Conservation (phyloP, 2,113 vertebrate species). For the Syngnathus floridae region DNA sequence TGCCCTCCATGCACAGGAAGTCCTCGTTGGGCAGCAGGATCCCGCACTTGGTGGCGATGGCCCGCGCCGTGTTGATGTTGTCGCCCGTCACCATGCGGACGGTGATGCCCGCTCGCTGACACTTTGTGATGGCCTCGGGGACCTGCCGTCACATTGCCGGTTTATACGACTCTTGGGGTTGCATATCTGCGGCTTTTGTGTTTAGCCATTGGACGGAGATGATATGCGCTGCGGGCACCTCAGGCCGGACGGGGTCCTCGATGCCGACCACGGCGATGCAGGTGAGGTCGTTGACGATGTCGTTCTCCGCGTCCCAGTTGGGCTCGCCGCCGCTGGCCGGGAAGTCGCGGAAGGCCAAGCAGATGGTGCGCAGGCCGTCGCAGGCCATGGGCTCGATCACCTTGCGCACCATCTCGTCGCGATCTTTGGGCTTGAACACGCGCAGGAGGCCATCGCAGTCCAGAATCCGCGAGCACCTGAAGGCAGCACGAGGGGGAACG, state of each 20-base stretch:
- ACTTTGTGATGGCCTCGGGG: slow-evolving; percentile 85
- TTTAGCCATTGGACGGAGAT: neutral
- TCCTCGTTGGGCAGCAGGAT: slow-evolving; percentile 87
- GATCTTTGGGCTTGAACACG: slow-evolving; percentile 82
- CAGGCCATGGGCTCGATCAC: slow-evolving; percentile 97
- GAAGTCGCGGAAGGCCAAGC: slow-evolving; percentile 88
- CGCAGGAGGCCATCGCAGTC: slow-evolving; percentile 74
- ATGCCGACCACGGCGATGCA: slow-evolving; percentile 91
- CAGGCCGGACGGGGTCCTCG: slow-evolving; percentile 90
- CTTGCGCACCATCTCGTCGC: slow-evolving; percentile 86
- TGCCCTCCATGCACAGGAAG: slow-evolving; percentile 91
- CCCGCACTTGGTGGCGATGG: slow-evolving; percentile 94
- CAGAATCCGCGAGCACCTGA: slow-evolving; percentile 85
- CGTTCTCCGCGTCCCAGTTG: slow-evolving; percentile 82
- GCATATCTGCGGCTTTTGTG: neutral
- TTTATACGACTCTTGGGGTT: no score
- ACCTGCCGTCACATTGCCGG: slow-evolving; percentile 66
- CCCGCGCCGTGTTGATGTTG: slow-evolving; percentile 94
- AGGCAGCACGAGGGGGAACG: neutral
- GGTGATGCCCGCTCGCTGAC: slow-evolving; percentile 88
- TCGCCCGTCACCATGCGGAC: slow-evolving; percentile 98
- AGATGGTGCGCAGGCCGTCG: slow-evolving; percentile 89
- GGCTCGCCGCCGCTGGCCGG: slow-evolving; percentile 70
- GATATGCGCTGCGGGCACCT: slow-evolving; percentile 67
- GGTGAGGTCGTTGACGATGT: slow-evolving; percentile 83